Evolutionary conservation across 2,113 vertebrate species (phyloP), one percentile per base, ranked within the genome.

Genomic region (Pterocles orientalis): DNA sequence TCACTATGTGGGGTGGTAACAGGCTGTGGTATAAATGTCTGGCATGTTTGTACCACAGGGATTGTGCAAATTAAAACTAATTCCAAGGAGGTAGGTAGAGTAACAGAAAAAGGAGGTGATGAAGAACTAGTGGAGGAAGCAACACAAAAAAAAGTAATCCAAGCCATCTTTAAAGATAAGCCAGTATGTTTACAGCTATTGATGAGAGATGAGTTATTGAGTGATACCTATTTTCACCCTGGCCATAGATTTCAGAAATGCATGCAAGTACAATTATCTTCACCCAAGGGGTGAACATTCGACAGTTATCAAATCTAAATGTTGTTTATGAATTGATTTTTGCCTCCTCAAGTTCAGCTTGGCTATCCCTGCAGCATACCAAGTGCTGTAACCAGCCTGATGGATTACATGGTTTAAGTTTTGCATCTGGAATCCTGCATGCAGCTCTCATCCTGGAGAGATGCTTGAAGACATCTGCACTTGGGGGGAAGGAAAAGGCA

Each of bases 251-350:
- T 95, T 91, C 36, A 94, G 64, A 82, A 72, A 96, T 77, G 20
- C 58, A 88, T 92, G 47, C 62, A 75, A 86, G 79, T 90, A 93
- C 57, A 95, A 90, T 91, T 82, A 65, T 90, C 85, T 92, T 95
- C 91, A 91, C 47, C 62, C 68, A 92, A 94, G 85, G 18, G 0
- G 73, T 57, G 77, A 97, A 85, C 23, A 33, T 82, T 82, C 91
- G 71, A 82, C 84, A 95, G 65, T 93, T 95, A 94, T 94, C 58
- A 92, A 97, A 96, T 88, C 70, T 91, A 69, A 86, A 79, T 9
- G 1, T 95, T 94, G 77, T 60, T 96, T 90, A 75, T 95, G 57
- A 95, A 97, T 95, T 11, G 77, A 96, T 97, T 97, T 96, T 97
- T 94, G 73, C 79, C 48, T 94, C 65, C 73, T 96, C 86, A 96